Conservation (phyloP, 2,888 invertebrate genomes). For the Gnatocerus cornutus region DNA sequence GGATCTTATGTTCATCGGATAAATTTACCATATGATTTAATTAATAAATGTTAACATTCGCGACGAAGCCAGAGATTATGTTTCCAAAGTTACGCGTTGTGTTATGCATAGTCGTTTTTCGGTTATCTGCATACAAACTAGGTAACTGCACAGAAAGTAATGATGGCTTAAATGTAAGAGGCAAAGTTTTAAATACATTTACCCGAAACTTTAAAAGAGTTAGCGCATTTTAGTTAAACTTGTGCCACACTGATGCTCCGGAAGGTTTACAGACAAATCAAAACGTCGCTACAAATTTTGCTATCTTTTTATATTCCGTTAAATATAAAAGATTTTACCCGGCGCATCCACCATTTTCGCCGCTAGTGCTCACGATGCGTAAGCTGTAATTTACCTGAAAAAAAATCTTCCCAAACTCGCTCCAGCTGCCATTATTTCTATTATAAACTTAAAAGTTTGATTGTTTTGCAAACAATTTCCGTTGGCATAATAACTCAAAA, state of each 20-base stretch:
- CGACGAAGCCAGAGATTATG: constrained; percentile 27
- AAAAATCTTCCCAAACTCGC: too few species aligned
- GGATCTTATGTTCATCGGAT: constrained; percentile 37
- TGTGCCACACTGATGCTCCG: neutral
- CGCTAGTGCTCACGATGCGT: too few species aligned
- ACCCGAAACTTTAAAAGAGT: neutral
- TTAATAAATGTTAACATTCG: constrained; percentile 44
- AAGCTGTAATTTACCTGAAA: too few species aligned
- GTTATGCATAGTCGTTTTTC: constrained; percentile 17
- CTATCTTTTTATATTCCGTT: too few species aligned
- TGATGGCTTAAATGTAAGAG: constrained; percentile 12
- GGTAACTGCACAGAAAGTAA: constrained; percentile 19
- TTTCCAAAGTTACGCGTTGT: constrained; percentile 25
- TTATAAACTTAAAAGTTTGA: constrained; percentile 9
- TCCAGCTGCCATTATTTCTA: too few species aligned
- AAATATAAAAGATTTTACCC: too few species aligned
- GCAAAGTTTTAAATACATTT: constrained; percentile 9
- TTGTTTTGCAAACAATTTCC: constrained; percentile 24
- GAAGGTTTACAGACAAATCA: constrained; percentile 1
- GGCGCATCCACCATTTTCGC: too few species aligned
- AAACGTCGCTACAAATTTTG: too few species aligned
- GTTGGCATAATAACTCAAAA: constrained; percentile 4
- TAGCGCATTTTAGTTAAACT: neutral
- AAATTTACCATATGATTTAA: constrained; percentile 42
- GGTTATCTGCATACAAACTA: constrained; percentile 25